phyloP scores from a whole-genome alignment of 2,888 invertebrate species.

The Allophyes oxyacanthae region DNA sequence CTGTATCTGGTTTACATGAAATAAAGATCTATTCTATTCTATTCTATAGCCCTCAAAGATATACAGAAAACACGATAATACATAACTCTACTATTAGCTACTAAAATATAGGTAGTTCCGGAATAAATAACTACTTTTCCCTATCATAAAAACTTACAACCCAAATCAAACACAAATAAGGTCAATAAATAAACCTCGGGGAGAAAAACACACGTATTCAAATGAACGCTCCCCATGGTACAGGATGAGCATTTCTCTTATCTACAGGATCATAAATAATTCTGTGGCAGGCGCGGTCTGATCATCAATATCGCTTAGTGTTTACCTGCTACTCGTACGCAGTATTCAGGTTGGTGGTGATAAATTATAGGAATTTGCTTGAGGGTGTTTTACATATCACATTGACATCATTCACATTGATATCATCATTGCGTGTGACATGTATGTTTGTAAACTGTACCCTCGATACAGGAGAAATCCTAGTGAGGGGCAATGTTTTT shows the following conservation, averaged over 20 bases:
- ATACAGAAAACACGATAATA: too few relatives aligned
- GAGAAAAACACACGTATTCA: slow-evolving; percentile 51
- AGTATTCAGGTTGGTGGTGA: slow-evolving; percentile 8
- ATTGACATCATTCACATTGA: too few relatives aligned
- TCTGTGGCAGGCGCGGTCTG: slow-evolving; percentile 19
- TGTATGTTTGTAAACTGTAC: too few relatives aligned
- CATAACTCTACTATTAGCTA: too few relatives aligned
- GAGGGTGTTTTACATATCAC: slow-evolving; percentile 27
- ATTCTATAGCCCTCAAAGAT: too few relatives aligned
- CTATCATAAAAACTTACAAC: slow-evolving; percentile 35
- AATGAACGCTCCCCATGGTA: slow-evolving; percentile 40
- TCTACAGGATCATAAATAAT: slow-evolving; percentile 42
- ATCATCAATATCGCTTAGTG: slow-evolving; percentile 46
- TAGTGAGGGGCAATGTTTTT: too few relatives aligned
- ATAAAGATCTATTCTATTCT: too few relatives aligned
- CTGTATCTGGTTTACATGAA: too few relatives aligned
- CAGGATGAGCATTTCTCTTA: slow-evolving; percentile 39
- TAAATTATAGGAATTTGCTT: slow-evolving; percentile 42
- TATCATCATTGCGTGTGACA: too few relatives aligned
- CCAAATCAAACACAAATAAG: slow-evolving; percentile 40
- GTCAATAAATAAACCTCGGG: slow-evolving; percentile 33
- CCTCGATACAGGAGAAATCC: too few relatives aligned
- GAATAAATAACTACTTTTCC: neutral
- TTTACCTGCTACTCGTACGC: slow-evolving; percentile 13
- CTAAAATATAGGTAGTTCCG: too few relatives aligned